Evolutionary conservation across 2,888 invertebrate species (phyloP), one percentile per base, ranked within the genome.

Genomic region (Drosophila cracens): DNA sequence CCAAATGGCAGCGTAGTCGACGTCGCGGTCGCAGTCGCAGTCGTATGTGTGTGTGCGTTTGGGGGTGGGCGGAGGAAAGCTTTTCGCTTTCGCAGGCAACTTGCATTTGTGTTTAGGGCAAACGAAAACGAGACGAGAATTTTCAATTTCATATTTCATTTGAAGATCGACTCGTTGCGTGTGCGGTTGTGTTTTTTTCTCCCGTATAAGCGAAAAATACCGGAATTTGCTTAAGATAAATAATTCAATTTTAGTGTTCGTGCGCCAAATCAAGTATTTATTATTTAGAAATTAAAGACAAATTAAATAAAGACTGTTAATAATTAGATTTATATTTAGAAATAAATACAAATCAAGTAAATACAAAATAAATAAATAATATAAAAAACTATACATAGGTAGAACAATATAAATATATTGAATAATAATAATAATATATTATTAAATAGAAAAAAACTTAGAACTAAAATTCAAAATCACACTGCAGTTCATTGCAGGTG

Each of bases 111-210:
- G 73, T 73, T 82, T 73, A 57, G 70, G 70, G 46, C 70, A 57
- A 25, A 81, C 73, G 46, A 87, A 83, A 78, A 66, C 64, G 64
- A 51, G 63, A 65, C 40, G 62, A 76, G 73, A 78, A 80, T 81
- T 89, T 89, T 67, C 80, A 83, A 79, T 74, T 76, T 46, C 46
- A 74, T 51, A 49, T 60, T 84, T 87, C 88, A 90, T 90, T 90
- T 81, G 81, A 87, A 81, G 88, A 80, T 89, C 82, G 85, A 82
- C 82, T 85, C 81, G 70, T 81, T 76, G 74, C 75, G 83, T 71
- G 76, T 58, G 59, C 83, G 85, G 90, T 87, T 78, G 88, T 77
- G 70, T 64, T 65, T 31, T 33, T 46, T 46, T 21, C 25, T 46
- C 46, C 4, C 70, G 76, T 73, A 58, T 36, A 58, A 48, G 46